Percentiles rank a stretch among this genome's conserved stretches.
These are phyloP conservation scores for Penaeus vannamei DNA, from an alignment of 1,140 invertebrate genomes.

Conservation along the genomic window DNA sequence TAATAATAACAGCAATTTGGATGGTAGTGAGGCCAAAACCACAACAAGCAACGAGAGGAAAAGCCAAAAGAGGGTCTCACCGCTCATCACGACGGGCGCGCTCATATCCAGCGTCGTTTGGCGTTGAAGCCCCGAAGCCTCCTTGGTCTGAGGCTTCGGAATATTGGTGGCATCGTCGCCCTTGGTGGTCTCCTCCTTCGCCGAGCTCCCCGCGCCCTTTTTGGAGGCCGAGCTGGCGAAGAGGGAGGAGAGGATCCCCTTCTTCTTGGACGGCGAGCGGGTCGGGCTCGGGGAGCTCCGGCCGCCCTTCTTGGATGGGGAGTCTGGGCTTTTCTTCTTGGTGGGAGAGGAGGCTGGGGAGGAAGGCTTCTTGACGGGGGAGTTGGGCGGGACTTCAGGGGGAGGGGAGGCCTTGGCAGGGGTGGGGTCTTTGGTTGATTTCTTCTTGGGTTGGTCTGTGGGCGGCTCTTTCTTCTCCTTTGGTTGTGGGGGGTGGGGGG, in stretches of 20 bases:
- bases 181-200: slow-evolving; percentile 23
- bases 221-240: slow-evolving; percentile 22
- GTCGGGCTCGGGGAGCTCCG: neutral
- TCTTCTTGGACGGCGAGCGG: slow-evolving; percentile 33
- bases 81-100: slow-evolving; percentile 36
- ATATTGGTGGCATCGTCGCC: too few relatives aligned
- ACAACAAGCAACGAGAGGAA: too few relatives aligned
- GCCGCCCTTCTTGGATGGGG: neutral
- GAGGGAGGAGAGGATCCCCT: slow-evolving; percentile 38
- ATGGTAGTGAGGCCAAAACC: too few relatives aligned
- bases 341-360: neutral
- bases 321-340: neutral
- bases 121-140: slow-evolving; percentile 6
- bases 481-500: neutral
- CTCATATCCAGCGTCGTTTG: slow-evolving; percentile 38
- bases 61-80: slow-evolving; percentile 1
- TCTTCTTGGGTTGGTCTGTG: too few relatives aligned
- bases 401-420: too few relatives aligned
- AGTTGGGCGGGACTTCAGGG: too few relatives aligned
- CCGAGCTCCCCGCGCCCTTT: neutral
- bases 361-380: too few relatives aligned
- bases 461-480: neutral
- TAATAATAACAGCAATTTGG: too few relatives aligned
- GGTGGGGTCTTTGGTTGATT: too few relatives aligned
- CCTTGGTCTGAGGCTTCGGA: too few relatives aligned